Evolutionary conservation across 1,140 invertebrate species (phyloP), one percentile per base, ranked within the genome.

Genomic region (Drosophila sp.): DNA sequence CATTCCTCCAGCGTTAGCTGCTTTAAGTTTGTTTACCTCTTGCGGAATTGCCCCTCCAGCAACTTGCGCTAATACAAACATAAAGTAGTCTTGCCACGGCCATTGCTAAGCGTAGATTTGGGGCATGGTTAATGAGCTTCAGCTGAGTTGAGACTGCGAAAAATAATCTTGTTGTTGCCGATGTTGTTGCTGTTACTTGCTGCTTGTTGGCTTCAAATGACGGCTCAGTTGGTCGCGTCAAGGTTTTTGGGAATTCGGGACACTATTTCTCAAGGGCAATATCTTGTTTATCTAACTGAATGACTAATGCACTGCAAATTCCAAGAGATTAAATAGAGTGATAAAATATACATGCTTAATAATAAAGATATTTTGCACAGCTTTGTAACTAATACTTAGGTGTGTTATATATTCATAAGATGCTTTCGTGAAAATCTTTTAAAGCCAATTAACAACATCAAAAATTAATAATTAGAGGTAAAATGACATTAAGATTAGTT

Each of bases 1-100:
- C 64, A 62, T 79, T 25, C 14, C 50, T 41, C 36, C 11, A 11
- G 25, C 27, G 61, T 32, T 53, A 54, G 29, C 50, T 56, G 53
- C 32, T 13, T 69, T 64, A 61, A 67, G 64, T 62, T 72, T 87
- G 46, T 84, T 81, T 87, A 84, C 82, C 82, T 84, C 43, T 78
- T 67, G 43, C 34, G 43, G 56, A 66, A 67, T 70, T 67, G 63
- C 67, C 46, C 53, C 50, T 56, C 11, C 21, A 56, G 59, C 48
- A 29, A 48, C 16, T 13, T 29, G 18, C 32, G 18, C 41, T 40
- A 64, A 64, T 48, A 70, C 54, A 54, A 65, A 58, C 46, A 53
- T 80, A 21, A 2, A 21, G 21, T 21, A 54, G 76, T 69, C 72
- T 48, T 80, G 69, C 34, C 69, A 40, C 29, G 67, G 61, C 43